phyloP scores from a whole-genome alignment of 2,113 vertebrate species.

The Theristicus caerulescens region DNA sequence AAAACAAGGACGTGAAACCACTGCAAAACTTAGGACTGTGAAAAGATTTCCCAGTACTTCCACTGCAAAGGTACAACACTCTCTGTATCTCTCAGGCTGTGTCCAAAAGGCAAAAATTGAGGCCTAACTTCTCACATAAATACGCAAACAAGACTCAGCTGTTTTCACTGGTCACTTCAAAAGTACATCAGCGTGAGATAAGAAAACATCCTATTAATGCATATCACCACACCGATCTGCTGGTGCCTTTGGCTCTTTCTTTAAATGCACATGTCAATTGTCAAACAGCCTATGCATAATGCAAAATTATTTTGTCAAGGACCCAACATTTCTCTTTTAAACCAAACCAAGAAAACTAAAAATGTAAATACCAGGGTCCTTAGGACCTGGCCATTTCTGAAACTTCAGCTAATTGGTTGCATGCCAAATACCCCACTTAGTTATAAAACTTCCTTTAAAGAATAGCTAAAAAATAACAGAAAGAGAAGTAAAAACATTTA shows the following conservation, averaged over 20 bases:
- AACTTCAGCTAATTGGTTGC: background rate
- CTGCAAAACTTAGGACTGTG: background rate
- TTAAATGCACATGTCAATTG: background rate
- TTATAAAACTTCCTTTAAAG: background rate
- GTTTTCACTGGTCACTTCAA: background rate
- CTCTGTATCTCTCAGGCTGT: background rate
- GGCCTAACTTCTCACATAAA: background rate
- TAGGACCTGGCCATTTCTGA: constrained; percentile 9
- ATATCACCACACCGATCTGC: background rate
- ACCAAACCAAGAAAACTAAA: background rate
- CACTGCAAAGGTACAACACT: background rate
- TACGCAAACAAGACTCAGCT: background rate
- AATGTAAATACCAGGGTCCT: background rate
- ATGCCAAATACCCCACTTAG: constrained; percentile 15
- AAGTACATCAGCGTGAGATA: background rate
- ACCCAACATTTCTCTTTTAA: background rate
- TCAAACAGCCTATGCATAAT: background rate
- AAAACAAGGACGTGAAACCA: background rate
- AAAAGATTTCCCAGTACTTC: background rate
- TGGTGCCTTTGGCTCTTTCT: background rate
- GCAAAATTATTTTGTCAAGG: background rate
- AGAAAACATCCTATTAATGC: background rate
- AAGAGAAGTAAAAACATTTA: background rate
- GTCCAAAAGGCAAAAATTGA: background rate
- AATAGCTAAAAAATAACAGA: background rate